phyloP scores from a whole-genome alignment of 2,113 vertebrate genomes.

The rat (Rattus norvegicus) region DNA sequence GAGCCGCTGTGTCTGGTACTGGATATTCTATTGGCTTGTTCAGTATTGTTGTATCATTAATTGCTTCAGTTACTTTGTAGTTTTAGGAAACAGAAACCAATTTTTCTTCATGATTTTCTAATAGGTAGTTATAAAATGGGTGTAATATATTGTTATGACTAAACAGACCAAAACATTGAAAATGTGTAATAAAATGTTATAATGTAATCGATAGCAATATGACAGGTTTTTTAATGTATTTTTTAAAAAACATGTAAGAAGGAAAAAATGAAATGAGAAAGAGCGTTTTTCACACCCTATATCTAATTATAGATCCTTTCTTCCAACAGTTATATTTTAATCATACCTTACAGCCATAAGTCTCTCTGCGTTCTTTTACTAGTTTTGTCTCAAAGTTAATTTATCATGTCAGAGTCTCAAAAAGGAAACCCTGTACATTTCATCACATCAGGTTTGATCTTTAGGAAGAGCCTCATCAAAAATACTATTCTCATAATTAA shows the following conservation, averaged over 20 bases:
- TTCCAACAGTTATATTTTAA: conserved; percentile 27
- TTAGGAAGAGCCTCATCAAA: conserved; percentile 29
- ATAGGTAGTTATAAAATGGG: not conserved
- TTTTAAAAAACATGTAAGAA: not conserved
- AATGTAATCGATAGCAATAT: not conserved
- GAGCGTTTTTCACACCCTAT: not conserved
- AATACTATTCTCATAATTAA: conserved; percentile 43
- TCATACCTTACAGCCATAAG: not conserved
- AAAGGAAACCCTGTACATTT: conserved; percentile 9
- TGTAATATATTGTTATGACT: not conserved
- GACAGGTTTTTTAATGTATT: not conserved
- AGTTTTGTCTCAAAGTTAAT: not conserved
- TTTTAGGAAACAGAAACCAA: not conserved
- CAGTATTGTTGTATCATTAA: not conserved
- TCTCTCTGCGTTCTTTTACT: not conserved
- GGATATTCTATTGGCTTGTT: not conserved
- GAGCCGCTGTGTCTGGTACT: not conserved
- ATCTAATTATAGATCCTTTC: not conserved
- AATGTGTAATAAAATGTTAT: not conserved
- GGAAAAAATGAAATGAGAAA: not conserved
- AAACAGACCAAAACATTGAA: not conserved
- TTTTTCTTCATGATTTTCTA: not conserved
- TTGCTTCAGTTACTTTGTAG: not conserved
- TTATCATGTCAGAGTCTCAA: not conserved
- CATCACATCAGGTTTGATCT: not conserved